Evolutionary conservation across 2,888 invertebrate species (phyloP).

Genomic region (Caenorhabditis sulstoni): DNA sequence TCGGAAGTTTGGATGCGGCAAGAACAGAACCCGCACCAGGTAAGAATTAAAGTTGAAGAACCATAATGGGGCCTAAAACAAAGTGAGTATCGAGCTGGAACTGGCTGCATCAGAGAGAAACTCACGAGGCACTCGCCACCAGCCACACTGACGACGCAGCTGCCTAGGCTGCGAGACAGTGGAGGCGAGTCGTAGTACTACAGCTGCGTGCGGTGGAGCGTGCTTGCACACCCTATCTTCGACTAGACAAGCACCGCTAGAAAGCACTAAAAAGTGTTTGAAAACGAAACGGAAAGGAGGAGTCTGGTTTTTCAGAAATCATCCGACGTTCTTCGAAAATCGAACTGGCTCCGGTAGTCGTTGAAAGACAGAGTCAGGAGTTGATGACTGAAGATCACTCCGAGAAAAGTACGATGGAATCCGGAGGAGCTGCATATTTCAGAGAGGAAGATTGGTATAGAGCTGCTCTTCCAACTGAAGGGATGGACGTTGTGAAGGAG

Average conservation of each 20-base stretch:
- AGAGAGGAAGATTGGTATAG: not conserved
- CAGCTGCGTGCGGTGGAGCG: constrained; percentile 4
- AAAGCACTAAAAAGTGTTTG: not conserved
- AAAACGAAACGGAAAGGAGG: not conserved
- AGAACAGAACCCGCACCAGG: constrained; percentile 13
- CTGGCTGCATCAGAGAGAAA: constrained; percentile 1
- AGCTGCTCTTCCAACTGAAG: constrained; percentile 9
- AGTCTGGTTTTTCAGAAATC: not conserved
- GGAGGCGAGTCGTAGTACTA: constrained; percentile 15
- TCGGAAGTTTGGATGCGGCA: constrained; percentile 36
- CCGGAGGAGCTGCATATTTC: not conserved
- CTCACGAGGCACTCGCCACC: constrained; percentile 8
- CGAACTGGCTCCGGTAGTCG: too few relatives aligned
- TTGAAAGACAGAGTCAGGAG: too few relatives aligned
- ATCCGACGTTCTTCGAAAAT: too few relatives aligned
- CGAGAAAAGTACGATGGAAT: too few relatives aligned
- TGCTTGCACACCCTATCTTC: not conserved
- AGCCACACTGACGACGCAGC: constrained; percentile 13
- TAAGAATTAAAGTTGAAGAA: not conserved
- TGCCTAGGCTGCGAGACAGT: constrained; percentile 14
- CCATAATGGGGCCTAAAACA: not conserved
- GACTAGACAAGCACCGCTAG: not conserved
- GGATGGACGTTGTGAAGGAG: not conserved
- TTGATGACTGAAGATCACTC: too few relatives aligned
- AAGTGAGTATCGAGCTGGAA: not conserved